Conservation (phyloP, 2,113 vertebrate genomes). For the Toxotes jaculatrix region DNA sequence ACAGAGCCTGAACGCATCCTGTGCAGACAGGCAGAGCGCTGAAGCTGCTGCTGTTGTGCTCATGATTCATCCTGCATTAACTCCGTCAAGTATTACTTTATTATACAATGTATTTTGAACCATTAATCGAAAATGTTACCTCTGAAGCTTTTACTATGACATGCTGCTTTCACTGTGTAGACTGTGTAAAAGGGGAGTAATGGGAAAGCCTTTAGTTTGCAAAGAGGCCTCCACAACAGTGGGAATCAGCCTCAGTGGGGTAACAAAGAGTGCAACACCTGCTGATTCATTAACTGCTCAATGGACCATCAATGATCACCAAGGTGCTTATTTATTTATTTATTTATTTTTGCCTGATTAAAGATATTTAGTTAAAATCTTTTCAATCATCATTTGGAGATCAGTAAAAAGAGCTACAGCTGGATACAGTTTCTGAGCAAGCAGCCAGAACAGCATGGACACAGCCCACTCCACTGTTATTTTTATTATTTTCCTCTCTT, state of each 20-base stretch:
- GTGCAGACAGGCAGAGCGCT: background rate
- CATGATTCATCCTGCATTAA: background rate
- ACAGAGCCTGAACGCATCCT: too few relatives aligned
- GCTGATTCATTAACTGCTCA: background rate
- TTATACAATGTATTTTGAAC: background rate
- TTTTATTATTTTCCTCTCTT: background rate
- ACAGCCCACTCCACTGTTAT: conserved; percentile 27
- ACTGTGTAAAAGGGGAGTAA: background rate
- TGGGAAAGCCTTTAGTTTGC: background rate
- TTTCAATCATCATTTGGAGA: background rate
- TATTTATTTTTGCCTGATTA: background rate
- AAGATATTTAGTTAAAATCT: background rate
- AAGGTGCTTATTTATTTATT: background rate
- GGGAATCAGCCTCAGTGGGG: too few relatives aligned
- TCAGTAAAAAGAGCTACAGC: background rate
- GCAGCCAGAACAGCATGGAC: conserved; percentile 5
- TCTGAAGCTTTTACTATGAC: background rate
- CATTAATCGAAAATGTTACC: too few relatives aligned
- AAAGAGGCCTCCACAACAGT: background rate
- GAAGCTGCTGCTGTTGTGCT: background rate
- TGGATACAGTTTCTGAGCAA: conserved; percentile 24
- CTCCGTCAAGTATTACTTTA: background rate
- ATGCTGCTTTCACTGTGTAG: background rate
- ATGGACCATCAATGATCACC: background rate
- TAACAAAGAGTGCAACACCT: background rate